These are phyloP conservation scores for Odocoileus virginianus DNA, from an alignment of 2,113 vertebrate genomes.

Conservation along the genomic window DNA sequence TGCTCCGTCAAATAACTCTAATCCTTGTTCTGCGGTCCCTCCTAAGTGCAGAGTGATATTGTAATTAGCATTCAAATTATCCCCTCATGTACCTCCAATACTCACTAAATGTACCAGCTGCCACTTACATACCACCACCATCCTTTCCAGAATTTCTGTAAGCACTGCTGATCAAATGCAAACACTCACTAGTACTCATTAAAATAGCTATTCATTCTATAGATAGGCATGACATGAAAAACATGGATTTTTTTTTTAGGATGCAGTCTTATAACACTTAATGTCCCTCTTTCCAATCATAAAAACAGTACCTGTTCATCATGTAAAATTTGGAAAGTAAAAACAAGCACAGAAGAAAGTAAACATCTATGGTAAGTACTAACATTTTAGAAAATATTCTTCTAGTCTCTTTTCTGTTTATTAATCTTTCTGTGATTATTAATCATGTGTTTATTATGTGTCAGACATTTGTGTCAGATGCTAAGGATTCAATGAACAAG, in stretches of 20 bases:
- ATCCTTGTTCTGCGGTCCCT: neutral
- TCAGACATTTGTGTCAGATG: neutral
- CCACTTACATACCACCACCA: neutral
- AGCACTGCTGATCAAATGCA: slow-evolving; percentile 29
- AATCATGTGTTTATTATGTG: neutral
- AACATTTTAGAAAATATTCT: neutral
- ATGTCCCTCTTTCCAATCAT: neutral
- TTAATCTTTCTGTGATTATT: neutral
- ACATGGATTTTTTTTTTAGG: neutral
- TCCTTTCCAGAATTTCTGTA: slow-evolving; percentile 43
- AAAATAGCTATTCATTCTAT: neutral
- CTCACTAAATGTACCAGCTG: slow-evolving; percentile 40
- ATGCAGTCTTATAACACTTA: neutral
- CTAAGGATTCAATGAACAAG: neutral
- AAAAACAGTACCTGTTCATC: neutral
- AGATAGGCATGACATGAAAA: neutral
- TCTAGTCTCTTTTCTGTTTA: neutral
- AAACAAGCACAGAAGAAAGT: neutral
- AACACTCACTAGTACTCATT: slow-evolving; percentile 15
- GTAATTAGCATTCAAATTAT: slow-evolving; percentile 49
- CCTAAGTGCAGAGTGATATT: neutral
- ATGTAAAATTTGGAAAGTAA: neutral
- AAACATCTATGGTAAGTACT: neutral
- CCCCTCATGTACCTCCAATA: neutral
- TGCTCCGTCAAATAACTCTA: slow-evolving; percentile 6